Evolutionary conservation across 2,797 vertebrate genomes (phyloP).

Genomic region (Dryobates pubescens): DNA sequence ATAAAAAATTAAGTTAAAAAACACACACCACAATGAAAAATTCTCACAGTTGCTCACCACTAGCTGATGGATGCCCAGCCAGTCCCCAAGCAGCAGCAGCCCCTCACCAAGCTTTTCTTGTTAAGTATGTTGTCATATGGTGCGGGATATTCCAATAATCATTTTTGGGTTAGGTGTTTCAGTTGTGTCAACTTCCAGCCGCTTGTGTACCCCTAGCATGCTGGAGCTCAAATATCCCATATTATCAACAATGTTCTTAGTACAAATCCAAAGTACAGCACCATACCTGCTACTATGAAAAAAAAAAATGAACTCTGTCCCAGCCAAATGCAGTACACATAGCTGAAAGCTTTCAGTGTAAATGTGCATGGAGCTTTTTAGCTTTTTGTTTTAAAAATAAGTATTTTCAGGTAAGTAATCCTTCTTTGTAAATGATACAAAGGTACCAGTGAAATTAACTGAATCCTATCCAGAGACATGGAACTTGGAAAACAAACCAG

Average conservation of each 20-base stretch:
- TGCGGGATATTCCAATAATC: background rate
- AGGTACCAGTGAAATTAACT: background rate
- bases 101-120: background rate
- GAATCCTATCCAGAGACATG: background rate
- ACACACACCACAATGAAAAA: background rate
- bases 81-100: background rate
- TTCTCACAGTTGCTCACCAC: accelerated
- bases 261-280: background rate
- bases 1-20: background rate
- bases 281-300: background rate
- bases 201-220: background rate
- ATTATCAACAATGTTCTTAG: background rate
- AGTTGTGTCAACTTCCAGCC: background rate
- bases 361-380: background rate
- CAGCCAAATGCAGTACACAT: background rate
- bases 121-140: accelerated
- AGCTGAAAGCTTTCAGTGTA: background rate
- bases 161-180: background rate
- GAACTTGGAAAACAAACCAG: background rate
- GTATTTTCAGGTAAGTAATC: background rate
- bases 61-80: background rate
- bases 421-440: background rate
- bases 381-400: background rate
- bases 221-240: background rate
- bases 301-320: background rate